Conservation (phyloP, 1,140 invertebrate species). For the Drosophila nasuta region DNA sequence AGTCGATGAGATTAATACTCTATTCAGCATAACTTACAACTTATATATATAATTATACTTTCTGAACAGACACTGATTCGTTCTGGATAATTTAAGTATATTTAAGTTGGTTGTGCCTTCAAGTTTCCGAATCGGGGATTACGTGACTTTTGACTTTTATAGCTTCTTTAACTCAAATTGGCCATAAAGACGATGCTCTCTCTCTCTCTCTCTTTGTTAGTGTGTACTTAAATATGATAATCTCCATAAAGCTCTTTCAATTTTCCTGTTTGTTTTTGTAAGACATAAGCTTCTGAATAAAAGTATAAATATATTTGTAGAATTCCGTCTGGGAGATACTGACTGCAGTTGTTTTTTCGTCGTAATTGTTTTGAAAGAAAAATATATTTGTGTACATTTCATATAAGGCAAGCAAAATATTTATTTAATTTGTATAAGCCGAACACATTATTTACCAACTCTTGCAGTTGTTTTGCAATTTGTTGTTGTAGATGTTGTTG, state of each 20-base stretch:
- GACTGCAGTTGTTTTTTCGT: slow-evolving; percentile 47
- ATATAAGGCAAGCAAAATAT: slow-evolving; percentile 56
- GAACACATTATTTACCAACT: slow-evolving; percentile 28
- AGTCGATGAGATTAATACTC: neutral
- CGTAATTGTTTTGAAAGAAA: slow-evolving; percentile 26
- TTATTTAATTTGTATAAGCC: slow-evolving; percentile 60
- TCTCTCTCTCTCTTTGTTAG: no score
- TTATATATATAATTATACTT: neutral
- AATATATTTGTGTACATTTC: slow-evolving; percentile 21
- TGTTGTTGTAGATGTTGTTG: slow-evolving; percentile 11
- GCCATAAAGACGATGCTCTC: neutral
- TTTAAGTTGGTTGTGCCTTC: neutral
- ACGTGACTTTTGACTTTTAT: slow-evolving; percentile 10
- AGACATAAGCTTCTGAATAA: neutral
- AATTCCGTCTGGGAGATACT: slow-evolving; percentile 4
- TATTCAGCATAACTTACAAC: neutral
- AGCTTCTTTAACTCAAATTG: neutral
- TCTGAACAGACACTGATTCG: neutral
- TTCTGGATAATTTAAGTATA: neutral
- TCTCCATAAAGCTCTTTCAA: neutral
- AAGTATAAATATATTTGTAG: neutral
- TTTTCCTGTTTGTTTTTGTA: neutral
- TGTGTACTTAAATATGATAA: slow-evolving; percentile 1
- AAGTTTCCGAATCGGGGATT: neutral
- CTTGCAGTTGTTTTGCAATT: neutral